Evolutionary conservation across 2,888 invertebrate species (phyloP).

Genomic region (Agrotis ipsilon): DNA sequence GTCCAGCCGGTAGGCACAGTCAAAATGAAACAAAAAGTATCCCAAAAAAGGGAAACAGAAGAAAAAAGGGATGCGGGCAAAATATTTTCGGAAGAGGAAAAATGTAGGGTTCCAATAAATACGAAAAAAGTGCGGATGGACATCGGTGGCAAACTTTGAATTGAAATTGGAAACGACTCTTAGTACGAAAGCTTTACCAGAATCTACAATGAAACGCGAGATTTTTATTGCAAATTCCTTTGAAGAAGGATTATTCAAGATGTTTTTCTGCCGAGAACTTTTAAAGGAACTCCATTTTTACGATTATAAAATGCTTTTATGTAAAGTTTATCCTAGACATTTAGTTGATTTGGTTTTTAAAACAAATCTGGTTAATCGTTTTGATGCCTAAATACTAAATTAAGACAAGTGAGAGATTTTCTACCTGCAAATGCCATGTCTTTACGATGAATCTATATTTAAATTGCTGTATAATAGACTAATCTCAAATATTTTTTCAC

Average conservation of each 20-base stretch:
- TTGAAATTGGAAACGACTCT: slow-evolving; percentile 38
- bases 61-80: slow-evolving; percentile 23
- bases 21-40: background rate
- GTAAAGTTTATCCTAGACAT: background rate
- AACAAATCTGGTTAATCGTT: background rate
- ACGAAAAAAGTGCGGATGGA: slow-evolving; percentile 7
- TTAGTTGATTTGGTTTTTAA: background rate
- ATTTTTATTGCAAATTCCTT: slow-evolving; percentile 26
- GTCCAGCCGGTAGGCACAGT: background rate
- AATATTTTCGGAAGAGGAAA: slow-evolving; percentile 26
- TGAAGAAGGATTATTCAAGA: slow-evolving; percentile 4
- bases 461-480: background rate
- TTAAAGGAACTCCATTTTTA: slow-evolving; percentile 4
- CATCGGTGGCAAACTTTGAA: slow-evolving; percentile 15
- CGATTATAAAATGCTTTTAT: background rate
- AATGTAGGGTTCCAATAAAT: slow-evolving; percentile 29
- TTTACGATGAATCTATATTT: background rate
- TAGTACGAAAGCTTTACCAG: slow-evolving; percentile 20
- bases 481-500: background rate
- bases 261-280: slow-evolving; percentile 2
- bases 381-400: no score
- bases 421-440: background rate
- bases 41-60: slow-evolving; percentile 12
- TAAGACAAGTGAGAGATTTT: no score
- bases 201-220: slow-evolving; percentile 19